Base-by-base conservation (phyloP, 2,797 vertebrate genomes). In the Eleutherodactylus coqui region DNA sequence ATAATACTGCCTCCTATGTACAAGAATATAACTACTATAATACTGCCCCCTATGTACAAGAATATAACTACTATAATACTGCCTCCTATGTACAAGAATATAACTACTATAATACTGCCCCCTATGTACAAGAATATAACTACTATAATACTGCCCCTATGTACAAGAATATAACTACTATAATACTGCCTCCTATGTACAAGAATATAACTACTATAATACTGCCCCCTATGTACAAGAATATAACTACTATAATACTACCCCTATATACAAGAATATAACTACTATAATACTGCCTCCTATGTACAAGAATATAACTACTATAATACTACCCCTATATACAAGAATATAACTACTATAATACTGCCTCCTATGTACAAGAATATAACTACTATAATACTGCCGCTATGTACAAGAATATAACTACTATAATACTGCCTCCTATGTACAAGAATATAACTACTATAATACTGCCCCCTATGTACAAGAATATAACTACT, bases 331-430 rank as follows among this genome's bases (percentile, higher is more conserved):
- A 24, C 53, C 7, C 53, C 53, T 58, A 58, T 58, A 16, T 58
- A 58, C 53, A 58, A 58, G 53, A n/a, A 58, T 58, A 58, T 58
- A 58, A 58, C 53, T 58, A 58, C 53, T 49, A 49, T 49, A 49
- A 49, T 49, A 49, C 47, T 49, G 47, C 47, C 58, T 10, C 58
- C 58, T 62, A 27, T 62, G 13, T 62, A 62, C 53, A 64, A 64
- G 60, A 64, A 64, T 64, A 64, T 32, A 64, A 64, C 58, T 60
- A 60, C 58, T 60, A 60, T 60, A 60, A 60, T 60, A 60, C 58
- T 60, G 58, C 58, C n/a, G n/a, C 55, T n/a, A 24, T n/a, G 5
- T 55, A 24, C 24, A 53, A 7, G 53, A 55, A 55, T 24, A 55
- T 55, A 55, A 55, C 53, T 55, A 62, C 58, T 62, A 62, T 62